Evolutionary conservation across 2,113 vertebrate genomes (phyloP), one percentile per base, ranked within the genome.

Genomic region (Engystomops pustulosus): DNA sequence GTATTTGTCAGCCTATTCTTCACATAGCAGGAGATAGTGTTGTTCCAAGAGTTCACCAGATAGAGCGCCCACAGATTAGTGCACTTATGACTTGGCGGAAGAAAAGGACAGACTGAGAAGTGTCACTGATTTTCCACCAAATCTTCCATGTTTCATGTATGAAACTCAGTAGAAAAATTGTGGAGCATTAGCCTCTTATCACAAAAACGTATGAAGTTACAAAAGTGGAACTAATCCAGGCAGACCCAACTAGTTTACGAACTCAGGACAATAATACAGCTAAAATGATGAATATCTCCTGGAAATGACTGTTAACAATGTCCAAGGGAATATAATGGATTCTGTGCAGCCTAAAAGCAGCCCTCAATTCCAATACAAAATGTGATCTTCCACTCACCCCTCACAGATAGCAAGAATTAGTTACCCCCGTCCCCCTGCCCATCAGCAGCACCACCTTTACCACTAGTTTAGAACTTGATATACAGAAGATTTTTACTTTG

Each of bases 1-100:
- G 38, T 32, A 67, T 65, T 79, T 14, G 41, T 58, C 74, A 55
- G 30, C 14, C 25, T 77, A 58, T 58, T 20, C 30, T 20, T 74
- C 44, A 74, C 14, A 8, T 15, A 27, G 69, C 68, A 27, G 5
- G 27, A 65, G 60, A 65, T 34, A 18, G 3, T 1, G 3, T 62
- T 18, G 14, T 32, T 65, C 15, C 3, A 65, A 25, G 32, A 36
- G 58, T 17, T 62, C 25, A 62, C 25, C 27, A 30, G 27, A 32
- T 62, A 15, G 10, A 62, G 17, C 5, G 18, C 9, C 34, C 34
- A 69, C 4, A 70, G 36, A 23, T 41, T 70, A 23, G 32, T 1
- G 12, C 60, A 32, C 1, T 65, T 38, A 41, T 69, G 20, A 23
- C 20, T n/a, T 69, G 34, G 30, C 4, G 3, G 32, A 23, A 36